Base-by-base conservation (phyloP, 2,888 invertebrate genomes). In the Ectobius pallidus region DNA sequence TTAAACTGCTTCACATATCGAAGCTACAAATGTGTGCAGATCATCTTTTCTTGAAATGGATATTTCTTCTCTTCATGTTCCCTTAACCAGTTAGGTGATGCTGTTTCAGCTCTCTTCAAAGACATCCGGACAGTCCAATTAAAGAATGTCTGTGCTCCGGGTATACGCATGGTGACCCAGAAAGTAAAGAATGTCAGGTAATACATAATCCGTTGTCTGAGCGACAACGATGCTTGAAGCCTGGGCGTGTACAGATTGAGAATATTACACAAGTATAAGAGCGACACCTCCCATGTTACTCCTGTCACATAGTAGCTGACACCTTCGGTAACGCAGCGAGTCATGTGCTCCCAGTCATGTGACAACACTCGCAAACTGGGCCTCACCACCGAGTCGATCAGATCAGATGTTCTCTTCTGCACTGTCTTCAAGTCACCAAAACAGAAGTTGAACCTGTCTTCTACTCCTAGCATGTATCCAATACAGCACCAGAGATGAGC, bases 401-500 rank as follows among this genome's bases (percentile, higher is more conserved):
- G 75, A 18, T 82, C 80, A 0, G 73, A 62, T 3, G 79, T 77
- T 22, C 83, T 79, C 70, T 78, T 70, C 44, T 77, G 79, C 2
- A 83, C 77, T 6, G 83, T 81, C 0, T 78, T 76, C 58, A 83
- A 73, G 39, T 32, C 68, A 14, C 72, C 76, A 20, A 52, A 20
- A 44, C 76, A 76, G 18, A 76, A 27, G 63, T 76, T 76, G 69
- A 58, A 76, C 25, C 68, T 63, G 25, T 76, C 76, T 44, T 76
- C 76, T n/a, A 73, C 80, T 0, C 88, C 88, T 1, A 88, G 79
- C 3, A 85, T 78, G 77, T 85, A 85, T 1, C 87, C 87, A 14
- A 87, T 78, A 14, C 82, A 82, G 62, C 85, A 79, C 88, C 88
- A 88, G 39, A 86, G 80, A 75, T 87, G 86, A 30, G 86, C 82